A percentile compares a stretch with the other conserved stretches of the same genome.
These are phyloP conservation scores for Motacilla alba DNA, from an alignment of 2,113 vertebrate genomes.

Conservation along the genomic window DNA sequence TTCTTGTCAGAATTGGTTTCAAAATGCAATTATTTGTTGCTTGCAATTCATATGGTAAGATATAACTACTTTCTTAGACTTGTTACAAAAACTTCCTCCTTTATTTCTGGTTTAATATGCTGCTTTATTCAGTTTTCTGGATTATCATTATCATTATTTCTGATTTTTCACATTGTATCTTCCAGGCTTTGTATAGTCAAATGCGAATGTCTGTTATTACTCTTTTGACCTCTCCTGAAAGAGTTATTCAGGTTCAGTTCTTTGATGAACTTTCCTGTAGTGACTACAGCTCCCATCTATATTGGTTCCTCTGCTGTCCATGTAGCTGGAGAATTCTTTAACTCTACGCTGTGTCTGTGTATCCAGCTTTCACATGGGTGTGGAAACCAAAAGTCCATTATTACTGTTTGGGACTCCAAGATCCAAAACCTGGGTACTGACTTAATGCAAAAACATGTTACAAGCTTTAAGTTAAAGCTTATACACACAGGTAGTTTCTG, in stretches of 20 bases:
- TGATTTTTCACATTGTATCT: background rate
- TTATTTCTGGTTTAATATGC: background rate
- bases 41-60: background rate
- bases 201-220: background rate
- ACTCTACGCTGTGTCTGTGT: background rate
- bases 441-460: background rate
- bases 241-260: background rate
- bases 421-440: background rate
- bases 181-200: background rate
- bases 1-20: background rate
- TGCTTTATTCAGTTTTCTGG: background rate
- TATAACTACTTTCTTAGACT: background rate
- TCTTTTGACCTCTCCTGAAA: background rate
- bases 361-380: background rate
- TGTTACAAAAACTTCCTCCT: background rate
- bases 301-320: background rate
- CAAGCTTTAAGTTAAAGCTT: background rate
- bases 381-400: accelerated
- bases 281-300: background rate
- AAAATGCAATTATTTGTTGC: background rate
- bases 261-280: background rate
- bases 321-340: background rate
- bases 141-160: background rate
- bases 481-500: background rate
- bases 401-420: background rate